Percentiles rank a stretch among this genome's conserved stretches.
Conservation (phyloP, 2,888 invertebrate genomes). For the Epirrhoe alternata region DNA sequence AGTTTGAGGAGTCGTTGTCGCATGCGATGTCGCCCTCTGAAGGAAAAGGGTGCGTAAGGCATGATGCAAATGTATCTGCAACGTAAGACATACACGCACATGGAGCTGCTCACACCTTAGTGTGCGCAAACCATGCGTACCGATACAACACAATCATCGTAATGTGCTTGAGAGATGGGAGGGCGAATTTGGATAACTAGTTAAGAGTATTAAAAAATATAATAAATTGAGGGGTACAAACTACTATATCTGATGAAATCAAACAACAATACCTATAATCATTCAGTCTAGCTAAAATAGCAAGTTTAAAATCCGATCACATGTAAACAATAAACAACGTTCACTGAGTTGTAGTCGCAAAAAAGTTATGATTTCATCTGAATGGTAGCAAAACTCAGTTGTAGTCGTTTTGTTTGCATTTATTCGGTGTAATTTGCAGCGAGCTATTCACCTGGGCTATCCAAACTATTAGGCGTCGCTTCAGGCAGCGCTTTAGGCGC, state of each 20-base stretch:
- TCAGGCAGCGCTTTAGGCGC: conserved; percentile 81
- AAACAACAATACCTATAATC: conserved; percentile 26
- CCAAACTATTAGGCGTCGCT: conserved; percentile 80
- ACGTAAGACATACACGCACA: conserved; percentile 86
- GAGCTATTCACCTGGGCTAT: conserved; percentile 73
- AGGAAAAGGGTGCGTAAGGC: conserved; percentile 97
- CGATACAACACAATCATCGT: conserved; percentile 25
- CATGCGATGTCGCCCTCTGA: conserved; percentile 92
- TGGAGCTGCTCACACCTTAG: conserved; percentile 70
- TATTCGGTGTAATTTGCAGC: conserved; percentile 25
- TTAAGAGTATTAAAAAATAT: conserved; percentile 20
- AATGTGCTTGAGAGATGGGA: conserved; percentile 37
- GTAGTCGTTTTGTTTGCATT: conserved; percentile 47
- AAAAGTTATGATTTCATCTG: neutral
- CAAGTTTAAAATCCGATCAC: conserved; percentile 31
- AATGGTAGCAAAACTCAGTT: neutral
- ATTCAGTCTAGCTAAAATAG: conserved; percentile 3
- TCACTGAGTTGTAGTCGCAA: neutral
- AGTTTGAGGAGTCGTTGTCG: conserved; percentile 91
- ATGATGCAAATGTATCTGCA: conserved; percentile 98
- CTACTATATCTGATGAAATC: conserved; percentile 21
- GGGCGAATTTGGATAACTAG: conserved; percentile 24
- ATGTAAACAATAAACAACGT: conserved; percentile 46
- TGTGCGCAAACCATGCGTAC: conserved; percentile 43
- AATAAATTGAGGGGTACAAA: neutral